These are phyloP conservation scores for Antechinus stuartii DNA, from an alignment of 2,113 vertebrate genomes.

Conservation along the genomic window DNA sequence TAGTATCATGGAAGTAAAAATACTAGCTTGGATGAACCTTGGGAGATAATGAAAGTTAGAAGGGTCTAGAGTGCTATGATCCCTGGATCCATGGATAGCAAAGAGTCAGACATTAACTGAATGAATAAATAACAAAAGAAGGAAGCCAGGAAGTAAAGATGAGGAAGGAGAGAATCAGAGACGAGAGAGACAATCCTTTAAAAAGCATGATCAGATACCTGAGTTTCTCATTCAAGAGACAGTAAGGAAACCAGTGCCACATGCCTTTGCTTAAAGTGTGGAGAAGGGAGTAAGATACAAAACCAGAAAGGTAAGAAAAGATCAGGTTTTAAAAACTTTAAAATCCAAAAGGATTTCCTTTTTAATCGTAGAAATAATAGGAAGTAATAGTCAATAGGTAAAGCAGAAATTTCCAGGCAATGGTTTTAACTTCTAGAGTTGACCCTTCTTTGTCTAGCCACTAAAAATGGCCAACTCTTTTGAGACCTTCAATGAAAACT, in stretches of 20 bases:
- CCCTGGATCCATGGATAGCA: background rate
- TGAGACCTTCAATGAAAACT: conserved; percentile 37
- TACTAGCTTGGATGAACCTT: background rate
- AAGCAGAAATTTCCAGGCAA: background rate
- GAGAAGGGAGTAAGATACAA: background rate
- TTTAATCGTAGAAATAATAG: background rate
- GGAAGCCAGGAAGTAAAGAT: background rate
- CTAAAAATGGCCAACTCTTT: conserved; percentile 64
- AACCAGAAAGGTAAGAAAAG: background rate
- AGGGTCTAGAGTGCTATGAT: background rate
- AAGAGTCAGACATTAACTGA: background rate
- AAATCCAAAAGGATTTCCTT: background rate
- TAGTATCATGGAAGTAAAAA: background rate
- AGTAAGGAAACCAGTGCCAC: background rate
- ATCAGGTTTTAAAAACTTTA: background rate
- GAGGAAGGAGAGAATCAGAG: background rate
- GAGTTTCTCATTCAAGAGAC: background rate
- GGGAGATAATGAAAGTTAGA: background rate
- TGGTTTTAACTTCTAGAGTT: conserved; percentile 49
- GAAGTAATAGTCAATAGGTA: background rate
- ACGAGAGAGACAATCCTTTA: background rate
- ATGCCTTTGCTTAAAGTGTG: background rate
- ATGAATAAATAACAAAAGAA: background rate
- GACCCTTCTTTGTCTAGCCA: conserved; percentile 64
- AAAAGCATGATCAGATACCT: background rate